Percentiles rank a stretch among this genome's conserved stretches.
phyloP scores from a whole-genome alignment of 2,888 invertebrate genomes.

The Epicampocera succincta region DNA sequence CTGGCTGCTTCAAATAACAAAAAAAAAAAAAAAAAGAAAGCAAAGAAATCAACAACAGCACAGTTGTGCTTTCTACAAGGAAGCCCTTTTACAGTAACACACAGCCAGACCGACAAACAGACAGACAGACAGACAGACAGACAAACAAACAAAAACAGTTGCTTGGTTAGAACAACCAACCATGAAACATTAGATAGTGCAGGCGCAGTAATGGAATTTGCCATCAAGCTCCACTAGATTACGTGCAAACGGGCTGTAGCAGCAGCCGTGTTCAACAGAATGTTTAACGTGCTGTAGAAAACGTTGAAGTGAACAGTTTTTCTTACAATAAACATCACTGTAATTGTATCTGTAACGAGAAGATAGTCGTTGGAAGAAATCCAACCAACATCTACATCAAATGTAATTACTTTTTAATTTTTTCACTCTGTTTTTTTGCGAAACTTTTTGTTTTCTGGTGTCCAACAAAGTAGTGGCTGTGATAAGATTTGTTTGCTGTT shows the following conservation, averaged over 20 bases:
- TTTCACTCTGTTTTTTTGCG: constrained; percentile 21
- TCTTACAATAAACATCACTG: constrained; percentile 37
- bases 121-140: neutral
- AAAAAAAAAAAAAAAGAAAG: no score
- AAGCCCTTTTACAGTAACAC: constrained; percentile 61
- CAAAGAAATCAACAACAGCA: no score
- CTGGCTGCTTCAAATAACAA: constrained; percentile 1
- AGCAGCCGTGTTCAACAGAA: constrained; percentile 22
- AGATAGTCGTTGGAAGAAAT: constrained; percentile 23
- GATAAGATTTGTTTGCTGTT: constrained; percentile 60
- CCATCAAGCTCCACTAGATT: constrained; percentile 32
- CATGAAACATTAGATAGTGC: constrained; percentile 11
- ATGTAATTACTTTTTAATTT: constrained; percentile 68
- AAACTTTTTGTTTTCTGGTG: constrained; percentile 36
- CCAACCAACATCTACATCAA: constrained; percentile 43
- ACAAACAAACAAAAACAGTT: neutral
- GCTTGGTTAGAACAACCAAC: constrained; percentile 17
- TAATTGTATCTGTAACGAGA: constrained; percentile 53
- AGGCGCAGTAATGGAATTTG: constrained; percentile 35
- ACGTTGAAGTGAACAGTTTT: constrained; percentile 17
- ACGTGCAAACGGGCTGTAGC: neutral
- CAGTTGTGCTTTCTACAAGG: constrained; percentile 48
- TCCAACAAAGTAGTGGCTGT: constrained; percentile 51
- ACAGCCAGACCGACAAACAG: neutral
- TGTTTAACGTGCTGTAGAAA: constrained; percentile 11